Percentiles rank a stretch among this genome's conserved stretches.
phyloP scores from a whole-genome alignment of 2,888 invertebrate genomes.

The Aspidiotus destructor region DNA sequence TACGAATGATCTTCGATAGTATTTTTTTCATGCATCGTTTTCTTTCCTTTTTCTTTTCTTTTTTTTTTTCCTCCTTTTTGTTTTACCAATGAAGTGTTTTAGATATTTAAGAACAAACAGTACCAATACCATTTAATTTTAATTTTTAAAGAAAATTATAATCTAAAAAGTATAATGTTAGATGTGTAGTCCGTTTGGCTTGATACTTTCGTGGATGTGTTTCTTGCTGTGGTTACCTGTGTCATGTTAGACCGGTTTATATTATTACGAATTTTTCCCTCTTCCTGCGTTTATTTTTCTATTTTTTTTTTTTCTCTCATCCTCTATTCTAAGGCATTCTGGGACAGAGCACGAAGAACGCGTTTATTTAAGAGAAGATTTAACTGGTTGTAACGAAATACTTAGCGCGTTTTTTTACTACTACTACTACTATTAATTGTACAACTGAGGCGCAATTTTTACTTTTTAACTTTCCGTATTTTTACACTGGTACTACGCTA shows the following conservation, averaged over 20 bases:
- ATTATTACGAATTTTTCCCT: neutral
- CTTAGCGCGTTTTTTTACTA: slow-evolving; percentile 16
- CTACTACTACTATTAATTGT: neutral
- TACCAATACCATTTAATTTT: slow-evolving; percentile 31
- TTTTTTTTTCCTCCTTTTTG: slow-evolving; percentile 7
- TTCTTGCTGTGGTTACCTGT: slow-evolving; percentile 28
- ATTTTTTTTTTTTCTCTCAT: neutral
- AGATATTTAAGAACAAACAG: slow-evolving; percentile 31
- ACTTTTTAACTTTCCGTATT: slow-evolving; percentile 20
- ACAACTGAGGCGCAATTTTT: slow-evolving; percentile 15
- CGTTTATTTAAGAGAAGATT: slow-evolving; percentile 10
- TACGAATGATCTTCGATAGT: slow-evolving; percentile 25
- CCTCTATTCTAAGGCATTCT: neutral
- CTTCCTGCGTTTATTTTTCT: neutral
- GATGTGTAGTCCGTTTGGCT: slow-evolving; percentile 28
- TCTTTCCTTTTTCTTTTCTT: too few species aligned
- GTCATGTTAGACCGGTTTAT: slow-evolving; percentile 12
- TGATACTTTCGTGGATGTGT: slow-evolving; percentile 24
- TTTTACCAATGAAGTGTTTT: slow-evolving; percentile 31
- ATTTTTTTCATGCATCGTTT: slow-evolving; percentile 26
- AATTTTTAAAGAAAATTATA: slow-evolving; percentile 15
- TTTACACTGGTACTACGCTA: slow-evolving; percentile 13
- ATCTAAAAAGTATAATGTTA: slow-evolving; percentile 18
- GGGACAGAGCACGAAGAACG: neutral
- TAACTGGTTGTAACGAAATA: slow-evolving; percentile 29